These are phyloP conservation scores for Synergus laeviventris DNA, from an alignment of 2,888 invertebrate species.

Conservation along the genomic window DNA sequence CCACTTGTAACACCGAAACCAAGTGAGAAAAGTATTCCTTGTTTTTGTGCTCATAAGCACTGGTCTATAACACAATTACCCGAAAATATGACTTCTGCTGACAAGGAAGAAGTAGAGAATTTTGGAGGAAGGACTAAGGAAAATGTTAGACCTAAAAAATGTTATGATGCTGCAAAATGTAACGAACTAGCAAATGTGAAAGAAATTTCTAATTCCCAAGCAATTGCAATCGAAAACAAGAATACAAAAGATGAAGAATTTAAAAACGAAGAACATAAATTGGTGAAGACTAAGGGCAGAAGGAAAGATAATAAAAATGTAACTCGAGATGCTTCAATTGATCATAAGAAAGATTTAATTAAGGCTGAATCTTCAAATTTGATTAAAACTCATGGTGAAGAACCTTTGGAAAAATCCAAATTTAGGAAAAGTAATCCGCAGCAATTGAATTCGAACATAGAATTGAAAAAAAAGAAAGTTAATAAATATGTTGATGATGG, in stretches of 20 bases:
- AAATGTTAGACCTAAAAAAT: not conserved
- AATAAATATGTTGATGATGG: slow-evolving; percentile 47
- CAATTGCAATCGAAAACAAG: not conserved
- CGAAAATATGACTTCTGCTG: no score
- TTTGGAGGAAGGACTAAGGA: not conserved
- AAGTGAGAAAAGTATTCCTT: slow-evolving; percentile 54
- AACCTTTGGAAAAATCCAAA: not conserved
- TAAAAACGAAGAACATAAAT: not conserved
- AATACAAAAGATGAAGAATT: not conserved
- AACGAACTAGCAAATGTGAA: not conserved
- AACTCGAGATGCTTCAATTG: not conserved
- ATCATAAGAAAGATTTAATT: not conserved
- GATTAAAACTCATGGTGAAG: not conserved
- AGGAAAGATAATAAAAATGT: not conserved
- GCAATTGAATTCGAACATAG: slow-evolving; percentile 16
- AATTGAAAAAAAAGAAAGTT: slow-evolving; percentile 43
- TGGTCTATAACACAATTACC: slow-evolving; percentile 3
- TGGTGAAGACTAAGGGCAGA: not conserved
- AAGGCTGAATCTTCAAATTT: not conserved
- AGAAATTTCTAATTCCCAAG: not conserved
- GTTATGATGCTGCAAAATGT: not conserved
- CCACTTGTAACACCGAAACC: slow-evolving; percentile 61
- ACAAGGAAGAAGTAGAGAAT: not conserved
- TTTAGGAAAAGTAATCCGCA: not conserved
- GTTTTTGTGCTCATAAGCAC: not conserved